Evolutionary conservation across 92 coral and sea anemone genomes (phyloP).

Genomic region (Epizoanthus illoricatus): DNA sequence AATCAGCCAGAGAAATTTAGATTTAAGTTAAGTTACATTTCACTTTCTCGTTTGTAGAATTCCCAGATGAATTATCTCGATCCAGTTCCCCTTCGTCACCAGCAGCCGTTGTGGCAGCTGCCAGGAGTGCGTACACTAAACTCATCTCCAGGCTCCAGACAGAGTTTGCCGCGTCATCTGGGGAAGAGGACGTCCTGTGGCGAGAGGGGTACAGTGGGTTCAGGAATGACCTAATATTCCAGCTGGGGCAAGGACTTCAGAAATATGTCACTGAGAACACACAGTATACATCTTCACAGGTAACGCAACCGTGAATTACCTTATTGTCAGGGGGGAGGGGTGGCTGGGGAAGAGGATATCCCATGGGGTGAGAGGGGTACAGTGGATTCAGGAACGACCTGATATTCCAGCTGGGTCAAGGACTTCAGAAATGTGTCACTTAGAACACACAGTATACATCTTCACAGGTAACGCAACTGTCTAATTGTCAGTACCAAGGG

Average conservation of each 20-base stretch:
- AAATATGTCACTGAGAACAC: slow-evolving; percentile 55
- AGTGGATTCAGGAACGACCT: slow-evolving; percentile 71
- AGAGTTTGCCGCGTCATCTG: slow-evolving; percentile 67
- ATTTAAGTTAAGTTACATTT: not conserved
- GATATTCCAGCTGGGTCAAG: slow-evolving; percentile 69
- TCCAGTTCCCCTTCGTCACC: slow-evolving; percentile 35
- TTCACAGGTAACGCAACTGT: slow-evolving; percentile 61
- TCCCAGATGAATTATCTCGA: slow-evolving; percentile 26
- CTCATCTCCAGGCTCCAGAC: slow-evolving; percentile 85
- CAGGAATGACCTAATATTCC: slow-evolving; percentile 72
- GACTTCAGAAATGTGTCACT: slow-evolving; percentile 69
- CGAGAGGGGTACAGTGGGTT: slow-evolving; percentile 65
- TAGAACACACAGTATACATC: slow-evolving; percentile 56
- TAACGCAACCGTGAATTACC: not conserved
- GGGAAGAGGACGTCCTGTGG: slow-evolving; percentile 67
- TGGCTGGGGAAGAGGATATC: slow-evolving; percentile 52
- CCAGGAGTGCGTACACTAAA: slow-evolving; percentile 74
- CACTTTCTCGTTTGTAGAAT: not conserved
- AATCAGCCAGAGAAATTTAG: not conserved
- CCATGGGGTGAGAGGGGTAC: slow-evolving; percentile 66
- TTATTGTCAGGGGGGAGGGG: not conserved
- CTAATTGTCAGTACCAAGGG: not conserved
- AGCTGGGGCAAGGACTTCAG: slow-evolving; percentile 79
- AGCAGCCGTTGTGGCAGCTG: slow-evolving; percentile 67
- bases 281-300: slow-evolving; percentile 78